Base-by-base conservation (phyloP, 2,888 invertebrate species). In the Acheta domesticus region DNA sequence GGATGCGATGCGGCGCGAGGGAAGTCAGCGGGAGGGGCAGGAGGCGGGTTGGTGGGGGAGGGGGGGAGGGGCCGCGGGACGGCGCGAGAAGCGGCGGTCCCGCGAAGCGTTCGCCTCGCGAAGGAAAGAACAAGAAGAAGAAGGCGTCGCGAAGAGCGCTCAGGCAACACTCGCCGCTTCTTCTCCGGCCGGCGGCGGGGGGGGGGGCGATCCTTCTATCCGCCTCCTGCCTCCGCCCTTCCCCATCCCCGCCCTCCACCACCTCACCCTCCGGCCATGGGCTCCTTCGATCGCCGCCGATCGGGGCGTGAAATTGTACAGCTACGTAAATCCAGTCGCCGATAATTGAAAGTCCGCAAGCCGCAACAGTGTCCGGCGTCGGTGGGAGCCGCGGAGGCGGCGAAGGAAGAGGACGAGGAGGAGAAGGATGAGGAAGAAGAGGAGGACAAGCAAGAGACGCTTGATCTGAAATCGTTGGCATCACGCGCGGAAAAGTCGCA, bases 271-370 rank as follows among this genome's bases (percentile, higher is more conserved):
- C 14, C n/a, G n/a, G 1, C 62, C 16, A 62, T 0, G 16, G 62
- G 62, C 62, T 62, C 62, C 62, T 62, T 62, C 62, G 62, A 62
- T 62, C 62, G 62, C 62, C n/a, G n/a, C 62, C 62, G 62, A 62
- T 62, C 62, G 62, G 62, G 16, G 62, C 62, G 62, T 62, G 62
- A 62, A 62, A 62, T 62, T 62, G 62, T 62, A 62, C 62, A 62
- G 62, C 62, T n/a, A 62, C 62, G 62, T 62, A 62, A 62, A 62
- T 62, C 62, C 62, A 62, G 62, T 62, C 62, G 62, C 62, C 62
- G 62, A 62, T 62, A 62, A 62, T 62, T 62, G 62, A 62, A 62
- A 62, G 62, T 62, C 62, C 62, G 62, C 62, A 62, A 62, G 62
- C 62, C 62, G n/a, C 62, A 62, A 62, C 62, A n/a, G 14, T 62